Conservation (phyloP, 2,113 vertebrate genomes). For the Scartelaos histophorus region DNA sequence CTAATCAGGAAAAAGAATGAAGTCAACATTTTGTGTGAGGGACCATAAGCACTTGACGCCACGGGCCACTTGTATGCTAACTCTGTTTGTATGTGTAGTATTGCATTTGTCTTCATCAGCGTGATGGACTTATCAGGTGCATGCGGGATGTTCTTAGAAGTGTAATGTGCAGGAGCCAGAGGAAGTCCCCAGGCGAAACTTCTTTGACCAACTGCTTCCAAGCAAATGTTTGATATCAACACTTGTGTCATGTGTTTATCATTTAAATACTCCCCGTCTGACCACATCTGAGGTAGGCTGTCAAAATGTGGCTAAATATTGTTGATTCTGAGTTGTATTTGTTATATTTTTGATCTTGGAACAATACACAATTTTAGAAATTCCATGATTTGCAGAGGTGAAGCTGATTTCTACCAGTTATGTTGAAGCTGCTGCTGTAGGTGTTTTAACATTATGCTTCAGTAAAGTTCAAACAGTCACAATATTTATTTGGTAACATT, state of each 20-base stretch:
- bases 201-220: no score
- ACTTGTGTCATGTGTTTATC: background rate
- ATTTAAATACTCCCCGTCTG: background rate
- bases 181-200: no score
- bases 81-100: constrained; percentile 19
- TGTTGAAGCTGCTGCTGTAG: no score
- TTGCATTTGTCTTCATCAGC: constrained; percentile 28
- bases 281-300: background rate
- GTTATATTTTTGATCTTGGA: no score
- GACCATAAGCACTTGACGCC: constrained; percentile 29
- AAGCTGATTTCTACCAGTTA: no score
- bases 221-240: background rate
- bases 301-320: background rate
- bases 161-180: no score
- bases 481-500: no score
- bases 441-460: no score
- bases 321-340: no score
- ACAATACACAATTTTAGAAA: no score
- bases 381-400: no score
- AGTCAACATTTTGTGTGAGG: constrained; percentile 41
- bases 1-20: constrained; percentile 53
- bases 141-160: background rate
- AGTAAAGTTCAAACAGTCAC: no score
- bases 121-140: constrained; percentile 6
- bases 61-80: constrained; percentile 12